These are phyloP conservation scores for Phylloscopus trochiloides DNA, from an alignment of 2,113 vertebrate genomes.

Conservation along the genomic window DNA sequence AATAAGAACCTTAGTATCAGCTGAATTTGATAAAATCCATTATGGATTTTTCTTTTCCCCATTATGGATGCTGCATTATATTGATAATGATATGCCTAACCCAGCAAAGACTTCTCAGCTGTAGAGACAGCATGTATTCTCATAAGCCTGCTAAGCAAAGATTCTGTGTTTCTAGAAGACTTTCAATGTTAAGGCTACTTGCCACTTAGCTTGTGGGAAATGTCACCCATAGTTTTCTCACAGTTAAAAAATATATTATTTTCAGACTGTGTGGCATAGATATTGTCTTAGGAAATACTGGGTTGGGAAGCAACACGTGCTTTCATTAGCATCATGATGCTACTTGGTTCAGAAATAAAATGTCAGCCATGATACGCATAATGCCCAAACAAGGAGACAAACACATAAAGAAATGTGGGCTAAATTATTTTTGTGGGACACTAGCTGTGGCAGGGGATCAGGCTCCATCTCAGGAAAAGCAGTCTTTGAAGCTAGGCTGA, in stretches of 20 bases:
- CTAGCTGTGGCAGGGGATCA: not conserved
- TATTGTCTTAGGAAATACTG: not conserved
- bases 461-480: not conserved
- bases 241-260: not conserved
- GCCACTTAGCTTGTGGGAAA: not conserved
- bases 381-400: conserved; percentile 30
- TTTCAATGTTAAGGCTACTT: not conserved
- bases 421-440: conserved; percentile 45
- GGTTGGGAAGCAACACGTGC: not conserved
- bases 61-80: not conserved
- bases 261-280: not conserved
- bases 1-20: not conserved
- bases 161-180: not conserved
- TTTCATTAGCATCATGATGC: not conserved
- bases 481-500: not conserved
- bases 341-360: not conserved
- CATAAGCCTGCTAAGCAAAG: not conserved
- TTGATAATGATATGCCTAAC: not conserved
- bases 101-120: not conserved
- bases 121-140: not conserved
- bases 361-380: not conserved
- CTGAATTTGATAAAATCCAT: not conserved
- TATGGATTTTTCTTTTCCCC: not conserved
- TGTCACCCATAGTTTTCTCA: not conserved
- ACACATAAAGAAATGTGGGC: not conserved